These are phyloP conservation scores for Helostoma temminkii DNA, from an alignment of 2,797 vertebrate species.

Conservation along the genomic window DNA sequence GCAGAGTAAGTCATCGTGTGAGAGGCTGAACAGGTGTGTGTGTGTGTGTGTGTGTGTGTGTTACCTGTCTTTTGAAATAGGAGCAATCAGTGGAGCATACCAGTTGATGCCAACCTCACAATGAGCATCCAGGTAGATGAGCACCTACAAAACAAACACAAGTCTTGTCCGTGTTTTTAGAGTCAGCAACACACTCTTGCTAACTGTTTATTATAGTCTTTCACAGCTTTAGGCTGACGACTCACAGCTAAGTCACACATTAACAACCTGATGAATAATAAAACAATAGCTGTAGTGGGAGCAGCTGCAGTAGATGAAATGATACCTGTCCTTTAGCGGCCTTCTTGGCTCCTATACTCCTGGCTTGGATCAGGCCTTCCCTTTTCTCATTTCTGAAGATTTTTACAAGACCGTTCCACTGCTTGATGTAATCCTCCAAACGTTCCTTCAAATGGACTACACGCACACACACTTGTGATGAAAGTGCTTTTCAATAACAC, in stretches of 20 bases:
- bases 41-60: constrained; percentile 12
- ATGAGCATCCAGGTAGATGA: constrained; percentile 98
- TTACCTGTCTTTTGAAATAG: constrained; percentile 98
- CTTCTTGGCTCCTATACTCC: constrained; percentile 96
- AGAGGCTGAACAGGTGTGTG: neutral
- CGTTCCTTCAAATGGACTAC: constrained; percentile 93
- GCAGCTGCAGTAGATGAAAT: neutral
- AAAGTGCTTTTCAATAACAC: neutral
- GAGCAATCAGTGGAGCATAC: constrained; percentile 96
- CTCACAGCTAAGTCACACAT: neutral
- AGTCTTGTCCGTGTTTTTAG: too few species aligned
- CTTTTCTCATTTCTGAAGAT: constrained; percentile 95
- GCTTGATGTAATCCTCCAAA: constrained; percentile 94
- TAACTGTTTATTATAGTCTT: neutral
- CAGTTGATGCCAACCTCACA: constrained; percentile 98
- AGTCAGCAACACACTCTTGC: neutral
- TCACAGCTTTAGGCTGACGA: neutral
- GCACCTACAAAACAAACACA: constrained; percentile 86
- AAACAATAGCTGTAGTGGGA: neutral
- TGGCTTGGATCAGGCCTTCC: constrained; percentile 97
- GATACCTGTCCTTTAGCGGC: constrained; percentile 85
- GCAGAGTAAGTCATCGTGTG: too few species aligned
- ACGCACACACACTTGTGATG: constrained; percentile 15
- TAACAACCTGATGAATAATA: neutral
- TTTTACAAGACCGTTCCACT: constrained; percentile 98